Evolutionary conservation across 2,888 invertebrate species (phyloP), one percentile per base, ranked within the genome.

Genomic region (Dione juno): DNA sequence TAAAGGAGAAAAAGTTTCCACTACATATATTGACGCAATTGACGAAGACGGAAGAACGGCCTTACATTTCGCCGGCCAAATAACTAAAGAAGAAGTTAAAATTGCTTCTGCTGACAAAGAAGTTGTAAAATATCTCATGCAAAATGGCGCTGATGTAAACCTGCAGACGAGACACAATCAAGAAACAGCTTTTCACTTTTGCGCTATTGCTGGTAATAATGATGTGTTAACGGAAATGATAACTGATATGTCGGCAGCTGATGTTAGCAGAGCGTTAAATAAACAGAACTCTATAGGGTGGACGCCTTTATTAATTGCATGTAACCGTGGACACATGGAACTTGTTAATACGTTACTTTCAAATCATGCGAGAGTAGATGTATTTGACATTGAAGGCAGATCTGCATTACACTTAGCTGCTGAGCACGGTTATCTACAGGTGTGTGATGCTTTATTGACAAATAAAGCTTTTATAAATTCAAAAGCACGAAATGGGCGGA

Each of bases 381-480:
- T 99, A 0, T 99, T 99, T 87, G 99, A 99, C 86, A 96, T 96
- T 76, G 99, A 99, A 89, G 98, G 98, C 43, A 94, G 99, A 81
- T 99, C 99, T 3, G 99, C 99, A 0, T 94, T 99, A 64, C 99
- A 99, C 88, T 92, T 99, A 79, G 98, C 99, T 14, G 98, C 99
- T 0, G 98, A 99, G 88, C 96, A 97, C 81, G 99, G 99, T 3
- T 99, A 96, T 84, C 94, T 98, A 78, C 95, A 96, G 93, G 97
- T 97, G 0, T 97, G 97, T 88, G 97, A 97, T 93, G 98, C 95
- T 0, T 92, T 99, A 66, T 94, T 99, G 52, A 96, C 97, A 64
- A 97, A 98, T 90, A 99, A 99, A 90, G 99, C 99, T 0, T 99
- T 99, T 88, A 99, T 99, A 75, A 99, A 99, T 90, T 99, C 99